A percentile compares a stretch with the other conserved stretches of the same genome.
phyloP scores from a whole-genome alignment of 2,888 invertebrate species.

The Branchinecta sandiegonensis region DNA sequence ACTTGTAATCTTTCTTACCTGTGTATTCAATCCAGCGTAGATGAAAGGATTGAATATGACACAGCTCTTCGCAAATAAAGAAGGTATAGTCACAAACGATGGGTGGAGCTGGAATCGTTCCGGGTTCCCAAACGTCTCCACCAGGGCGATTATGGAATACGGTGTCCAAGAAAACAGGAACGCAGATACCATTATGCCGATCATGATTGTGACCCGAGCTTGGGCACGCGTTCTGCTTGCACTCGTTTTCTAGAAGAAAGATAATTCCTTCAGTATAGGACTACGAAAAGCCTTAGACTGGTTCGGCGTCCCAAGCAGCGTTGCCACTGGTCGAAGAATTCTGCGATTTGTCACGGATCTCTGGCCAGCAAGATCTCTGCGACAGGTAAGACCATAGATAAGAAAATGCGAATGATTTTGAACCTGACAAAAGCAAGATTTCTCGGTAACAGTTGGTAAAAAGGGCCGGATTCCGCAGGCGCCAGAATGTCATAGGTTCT shows the following conservation, averaged over 20 bases:
- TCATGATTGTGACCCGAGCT: conserved; percentile 4
- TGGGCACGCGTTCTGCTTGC: not conserved
- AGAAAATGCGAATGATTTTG: too few relatives aligned
- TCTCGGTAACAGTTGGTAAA: too few relatives aligned
- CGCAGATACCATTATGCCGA: conserved; percentile 1
- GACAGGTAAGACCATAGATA: too few relatives aligned
- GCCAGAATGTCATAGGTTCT: too few relatives aligned
- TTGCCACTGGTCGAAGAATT: too few relatives aligned
- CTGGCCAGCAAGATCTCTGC: too few relatives aligned
- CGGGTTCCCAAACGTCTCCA: not conserved
- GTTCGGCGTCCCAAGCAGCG: too few relatives aligned
- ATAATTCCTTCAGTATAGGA: too few relatives aligned
- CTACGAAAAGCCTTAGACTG: too few relatives aligned
- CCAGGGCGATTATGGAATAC: not conserved
- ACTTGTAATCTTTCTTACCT: conserved; percentile 17
- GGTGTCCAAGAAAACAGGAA: conserved; percentile 5
- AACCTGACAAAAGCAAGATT: too few relatives aligned
- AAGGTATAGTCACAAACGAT: conserved; percentile 18
- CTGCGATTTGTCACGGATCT: too few relatives aligned
- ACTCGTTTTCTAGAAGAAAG: not conserved
- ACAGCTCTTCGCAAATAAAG: conserved; percentile 21
- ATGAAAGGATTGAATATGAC: conserved; percentile 21
- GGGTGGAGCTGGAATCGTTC: not conserved
- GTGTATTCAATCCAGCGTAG: conserved; percentile 21
- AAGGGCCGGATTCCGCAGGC: too few relatives aligned